Conservation (phyloP, 2,888 invertebrate species). For the Nephrotoma guestfalica region DNA sequence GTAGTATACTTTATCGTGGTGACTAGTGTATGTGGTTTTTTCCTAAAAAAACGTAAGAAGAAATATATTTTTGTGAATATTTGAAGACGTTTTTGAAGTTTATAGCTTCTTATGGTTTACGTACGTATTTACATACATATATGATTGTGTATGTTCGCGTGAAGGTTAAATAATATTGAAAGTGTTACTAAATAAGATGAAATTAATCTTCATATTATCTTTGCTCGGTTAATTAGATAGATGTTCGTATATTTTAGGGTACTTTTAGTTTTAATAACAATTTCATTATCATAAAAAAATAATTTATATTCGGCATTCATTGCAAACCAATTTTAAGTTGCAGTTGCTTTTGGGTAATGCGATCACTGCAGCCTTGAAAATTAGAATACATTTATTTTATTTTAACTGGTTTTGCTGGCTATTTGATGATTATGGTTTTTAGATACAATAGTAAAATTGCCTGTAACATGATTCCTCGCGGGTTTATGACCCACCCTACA, state of each 20-base stretch:
- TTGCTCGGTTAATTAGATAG: not conserved
- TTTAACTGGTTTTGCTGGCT: not conserved
- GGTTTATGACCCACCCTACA: not conserved
- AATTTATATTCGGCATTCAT: not conserved
- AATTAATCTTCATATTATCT: not conserved
- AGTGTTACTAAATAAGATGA: not conserved
- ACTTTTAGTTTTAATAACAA: not conserved
- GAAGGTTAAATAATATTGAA: not conserved
- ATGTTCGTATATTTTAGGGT: not conserved
- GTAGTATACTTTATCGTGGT: not conserved
- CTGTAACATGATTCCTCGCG: not conserved
- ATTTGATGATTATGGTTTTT: not conserved
- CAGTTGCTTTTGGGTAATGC: not conserved
- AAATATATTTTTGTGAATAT: not conserved
- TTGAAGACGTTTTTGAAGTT: not conserved
- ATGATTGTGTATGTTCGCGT: not conserved
- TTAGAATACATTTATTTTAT: not conserved
- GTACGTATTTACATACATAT: not conserved
- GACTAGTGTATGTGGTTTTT: not conserved
- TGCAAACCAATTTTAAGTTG: not conserved
- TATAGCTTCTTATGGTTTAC: not conserved
- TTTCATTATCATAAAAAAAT: not conserved
- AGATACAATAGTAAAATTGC: not conserved
- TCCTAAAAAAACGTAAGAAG: not conserved
- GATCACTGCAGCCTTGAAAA: not conserved